Evolutionary conservation across 2,888 invertebrate species (phyloP).

Genomic region (Sepioteuthis lessoniana): DNA sequence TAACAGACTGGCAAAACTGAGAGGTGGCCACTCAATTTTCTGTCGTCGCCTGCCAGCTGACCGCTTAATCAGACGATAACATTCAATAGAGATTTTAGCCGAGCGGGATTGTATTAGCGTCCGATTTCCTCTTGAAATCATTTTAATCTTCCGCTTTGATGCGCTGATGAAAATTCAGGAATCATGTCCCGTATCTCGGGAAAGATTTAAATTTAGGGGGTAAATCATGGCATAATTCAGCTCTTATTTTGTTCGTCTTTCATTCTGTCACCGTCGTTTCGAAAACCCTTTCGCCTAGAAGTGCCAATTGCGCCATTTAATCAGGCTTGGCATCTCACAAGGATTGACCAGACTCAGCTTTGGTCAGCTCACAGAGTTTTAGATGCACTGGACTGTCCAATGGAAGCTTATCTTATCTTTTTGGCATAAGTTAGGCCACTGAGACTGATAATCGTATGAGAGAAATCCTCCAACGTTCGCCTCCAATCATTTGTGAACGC

Average conservation of each 20-base stretch:
- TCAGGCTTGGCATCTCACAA: not conserved
- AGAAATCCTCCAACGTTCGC: not conserved
- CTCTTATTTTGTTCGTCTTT: not conserved
- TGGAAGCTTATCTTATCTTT: conserved; percentile 8
- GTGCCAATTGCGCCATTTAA: conserved; percentile 7
- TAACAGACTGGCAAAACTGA: not conserved
- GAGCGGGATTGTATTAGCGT: conserved; percentile 14
- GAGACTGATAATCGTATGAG: not conserved
- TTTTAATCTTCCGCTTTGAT: not conserved
- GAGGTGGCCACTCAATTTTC: not conserved
- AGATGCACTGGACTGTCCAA: conserved; percentile 13
- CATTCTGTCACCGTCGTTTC: not conserved
- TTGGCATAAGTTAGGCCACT: not conserved
- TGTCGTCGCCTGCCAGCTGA: not conserved
- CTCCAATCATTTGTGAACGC: conserved; percentile 7
- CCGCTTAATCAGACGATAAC: not conserved
- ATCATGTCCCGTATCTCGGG: not conserved
- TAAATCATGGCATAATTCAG: not conserved
- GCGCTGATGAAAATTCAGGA: not conserved
- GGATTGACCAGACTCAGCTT: conserved; percentile 11
- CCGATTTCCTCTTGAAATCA: not conserved
- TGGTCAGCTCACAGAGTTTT: not conserved
- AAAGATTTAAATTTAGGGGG: not conserved
- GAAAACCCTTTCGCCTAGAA: not conserved
- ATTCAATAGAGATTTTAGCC: not conserved